Evolutionary conservation across 2,113 vertebrate genomes (phyloP).

Genomic region (Rhinogobius similis): DNA sequence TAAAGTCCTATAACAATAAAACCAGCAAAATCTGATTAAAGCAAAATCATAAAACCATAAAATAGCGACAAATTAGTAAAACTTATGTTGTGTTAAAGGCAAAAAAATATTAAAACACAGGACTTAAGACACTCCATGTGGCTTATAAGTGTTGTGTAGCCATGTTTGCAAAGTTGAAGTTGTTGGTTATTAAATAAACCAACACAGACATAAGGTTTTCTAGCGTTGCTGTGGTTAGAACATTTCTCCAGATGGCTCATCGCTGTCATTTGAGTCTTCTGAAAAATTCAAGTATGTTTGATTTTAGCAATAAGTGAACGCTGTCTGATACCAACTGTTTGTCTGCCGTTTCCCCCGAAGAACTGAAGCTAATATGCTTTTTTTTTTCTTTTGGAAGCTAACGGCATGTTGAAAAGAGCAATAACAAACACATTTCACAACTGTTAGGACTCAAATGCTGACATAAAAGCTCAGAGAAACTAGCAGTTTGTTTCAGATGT

Average conservation of each 20-base stretch:
- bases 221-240: neutral
- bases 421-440: conserved; percentile 5
- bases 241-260: neutral
- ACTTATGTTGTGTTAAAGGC: too few species aligned
- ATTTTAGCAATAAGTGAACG: conserved; percentile 1
- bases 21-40: too few species aligned
- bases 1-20: too few species aligned
- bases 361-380: neutral
- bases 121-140: too few species aligned
- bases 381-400: neutral
- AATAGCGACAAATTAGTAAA: too few species aligned
- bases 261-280: neutral
- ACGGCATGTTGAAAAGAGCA: neutral
- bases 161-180: neutral
- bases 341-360: neutral
- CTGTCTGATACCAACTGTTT: neutral
- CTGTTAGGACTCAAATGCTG: neutral
- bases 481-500: neutral
- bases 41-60: too few species aligned
- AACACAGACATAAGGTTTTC: neutral
- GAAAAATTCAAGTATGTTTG: neutral
- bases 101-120: too few species aligned
- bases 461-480: neutral
- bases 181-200: neutral
- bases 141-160: too few species aligned